Conservation (phyloP, 2,888 invertebrate genomes). For the Idaea aversata region DNA sequence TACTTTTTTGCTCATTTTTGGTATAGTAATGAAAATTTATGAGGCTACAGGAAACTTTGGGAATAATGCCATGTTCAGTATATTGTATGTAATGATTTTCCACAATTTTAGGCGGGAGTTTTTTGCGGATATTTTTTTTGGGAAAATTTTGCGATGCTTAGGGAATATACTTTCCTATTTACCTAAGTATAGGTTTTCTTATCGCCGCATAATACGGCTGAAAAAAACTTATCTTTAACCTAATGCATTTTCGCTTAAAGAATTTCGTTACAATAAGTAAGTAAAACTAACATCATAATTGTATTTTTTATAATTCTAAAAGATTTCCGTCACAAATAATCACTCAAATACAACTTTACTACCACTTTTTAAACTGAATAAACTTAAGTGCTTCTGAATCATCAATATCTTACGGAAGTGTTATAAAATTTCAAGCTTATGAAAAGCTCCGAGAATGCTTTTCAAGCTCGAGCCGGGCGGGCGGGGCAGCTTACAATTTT, state of each 20-base stretch:
- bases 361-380: constrained; percentile 3
- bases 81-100: constrained; percentile 24
- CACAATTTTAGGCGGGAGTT: constrained; percentile 8
- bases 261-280: no score
- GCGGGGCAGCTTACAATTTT: constrained; percentile 20
- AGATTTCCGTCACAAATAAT: neutral
- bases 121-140: constrained; percentile 11
- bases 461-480: constrained; percentile 1
- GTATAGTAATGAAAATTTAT: constrained; percentile 54
- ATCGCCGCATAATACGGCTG: neutral
- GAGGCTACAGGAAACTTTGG: constrained; percentile 46
- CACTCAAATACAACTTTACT: neutral
- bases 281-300: no score
- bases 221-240: neutral
- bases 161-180: neutral
- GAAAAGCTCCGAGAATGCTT: neutral
- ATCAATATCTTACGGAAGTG: constrained; percentile 2
- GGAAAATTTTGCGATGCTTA: neutral
- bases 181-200: neutral
- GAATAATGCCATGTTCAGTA: constrained; percentile 43
- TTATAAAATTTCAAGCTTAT: constrained; percentile 1
- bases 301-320: no score
- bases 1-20: constrained; percentile 40
- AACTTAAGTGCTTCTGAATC: constrained; percentile 1
- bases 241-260: neutral